Percentiles rank a stretch among this genome's conserved stretches.
Conservation (phyloP, 1,140 invertebrate genomes). For the Eulimnadia texana region DNA sequence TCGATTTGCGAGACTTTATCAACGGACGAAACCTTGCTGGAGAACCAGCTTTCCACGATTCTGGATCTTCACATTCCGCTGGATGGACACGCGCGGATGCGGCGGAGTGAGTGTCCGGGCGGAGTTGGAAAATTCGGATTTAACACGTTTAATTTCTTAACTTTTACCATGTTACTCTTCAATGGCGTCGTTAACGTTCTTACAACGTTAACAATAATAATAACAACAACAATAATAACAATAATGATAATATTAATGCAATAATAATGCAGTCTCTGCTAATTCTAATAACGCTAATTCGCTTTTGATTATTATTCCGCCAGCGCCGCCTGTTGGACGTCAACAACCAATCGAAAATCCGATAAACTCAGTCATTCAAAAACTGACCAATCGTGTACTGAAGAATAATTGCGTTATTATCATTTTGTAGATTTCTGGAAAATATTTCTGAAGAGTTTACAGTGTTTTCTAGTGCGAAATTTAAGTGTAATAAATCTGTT, state of each 20-base stretch:
- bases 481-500: too few relatives aligned
- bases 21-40: neutral
- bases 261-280: neutral
- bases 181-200: neutral
- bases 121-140: neutral
- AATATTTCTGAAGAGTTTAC: too few relatives aligned
- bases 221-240: neutral
- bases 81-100: neutral
- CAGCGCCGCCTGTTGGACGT: too few relatives aligned
- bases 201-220: neutral
- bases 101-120: neutral
- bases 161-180: neutral
- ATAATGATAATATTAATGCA: neutral
- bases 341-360: too few relatives aligned
- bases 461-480: too few relatives aligned
- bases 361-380: too few relatives aligned
- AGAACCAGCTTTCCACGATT: neutral
- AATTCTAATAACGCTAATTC: neutral
- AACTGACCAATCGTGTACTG: too few relatives aligned
- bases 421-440: too few relatives aligned
- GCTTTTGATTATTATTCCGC: neutral
- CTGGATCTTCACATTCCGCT: neutral
- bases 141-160: neutral
- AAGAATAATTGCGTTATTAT: too few relatives aligned
- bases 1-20: too few relatives aligned